Conservation (phyloP, 2,888 invertebrate species). For the Patella depressa region DNA sequence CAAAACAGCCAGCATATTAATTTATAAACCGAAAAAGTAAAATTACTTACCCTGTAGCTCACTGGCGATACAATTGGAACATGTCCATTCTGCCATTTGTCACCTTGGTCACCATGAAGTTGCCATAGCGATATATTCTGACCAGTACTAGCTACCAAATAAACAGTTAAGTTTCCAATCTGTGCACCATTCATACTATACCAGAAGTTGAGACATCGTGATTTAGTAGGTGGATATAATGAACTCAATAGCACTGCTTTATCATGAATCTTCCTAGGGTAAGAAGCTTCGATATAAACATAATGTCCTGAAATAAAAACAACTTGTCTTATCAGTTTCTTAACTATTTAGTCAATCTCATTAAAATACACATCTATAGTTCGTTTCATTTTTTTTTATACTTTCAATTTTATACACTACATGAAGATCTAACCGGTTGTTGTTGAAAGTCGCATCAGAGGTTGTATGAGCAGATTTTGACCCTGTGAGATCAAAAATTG, state of each 20-base stretch:
- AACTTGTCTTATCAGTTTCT: background rate
- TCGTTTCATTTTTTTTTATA: too few species aligned
- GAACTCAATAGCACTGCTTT: slow-evolving; percentile 52
- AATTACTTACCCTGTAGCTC: slow-evolving; percentile 40
- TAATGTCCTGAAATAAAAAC: slow-evolving; percentile 49
- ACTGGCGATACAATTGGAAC: slow-evolving; percentile 47
- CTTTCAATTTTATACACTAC: too few species aligned
- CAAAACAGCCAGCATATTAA: background rate
- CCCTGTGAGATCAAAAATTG: too few species aligned
- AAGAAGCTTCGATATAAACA: slow-evolving; percentile 55
- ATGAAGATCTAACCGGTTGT: too few species aligned
- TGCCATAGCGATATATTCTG: slow-evolving; percentile 54
- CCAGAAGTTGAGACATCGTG: slow-evolving; percentile 57
- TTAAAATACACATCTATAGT: too few species aligned
- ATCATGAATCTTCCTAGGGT: slow-evolving; percentile 50
- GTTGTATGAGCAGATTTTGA: too few species aligned
- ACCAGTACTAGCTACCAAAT: slow-evolving; percentile 33
- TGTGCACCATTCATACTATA: slow-evolving; percentile 52
- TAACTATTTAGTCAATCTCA: too few species aligned
- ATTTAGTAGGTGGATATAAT: slow-evolving; percentile 42
- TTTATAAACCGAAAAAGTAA: background rate
- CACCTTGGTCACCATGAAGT: slow-evolving; percentile 54
- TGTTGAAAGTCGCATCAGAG: too few species aligned
- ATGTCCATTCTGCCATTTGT: slow-evolving; percentile 57
- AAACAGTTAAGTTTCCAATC: slow-evolving; percentile 53